These are phyloP conservation scores for Tupaia tana DNA, from an alignment of 2,113 vertebrate species.

Conservation along the genomic window DNA sequence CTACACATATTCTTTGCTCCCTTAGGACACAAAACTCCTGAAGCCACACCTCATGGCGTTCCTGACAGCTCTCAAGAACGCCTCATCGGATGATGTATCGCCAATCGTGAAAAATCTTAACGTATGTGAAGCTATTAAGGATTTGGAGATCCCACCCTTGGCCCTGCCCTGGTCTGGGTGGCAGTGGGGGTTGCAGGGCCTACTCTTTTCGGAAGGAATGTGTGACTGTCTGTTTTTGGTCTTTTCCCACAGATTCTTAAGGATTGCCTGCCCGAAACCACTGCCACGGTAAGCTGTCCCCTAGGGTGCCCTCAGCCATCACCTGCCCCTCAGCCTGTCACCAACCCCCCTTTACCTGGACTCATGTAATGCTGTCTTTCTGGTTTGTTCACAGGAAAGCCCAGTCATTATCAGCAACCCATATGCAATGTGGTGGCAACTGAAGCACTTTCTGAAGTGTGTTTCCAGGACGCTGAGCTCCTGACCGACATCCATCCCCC, in stretches of 20 bases:
- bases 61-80: rapidly evolving
- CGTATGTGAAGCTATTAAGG: conserved; percentile 29
- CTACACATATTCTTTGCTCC: neutral
- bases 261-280: rapidly evolving
- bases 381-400: neutral
- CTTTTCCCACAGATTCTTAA: conserved; percentile 32
- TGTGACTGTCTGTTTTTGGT: conserved; percentile 43
- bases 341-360: neutral
- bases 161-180: neutral
- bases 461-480: neutral
- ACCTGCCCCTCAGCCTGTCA: neutral
- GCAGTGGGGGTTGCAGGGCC: neutral
- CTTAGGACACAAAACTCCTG: rapidly evolving
- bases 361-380: neutral
- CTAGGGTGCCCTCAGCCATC: neutral
- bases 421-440: too few relatives aligned
- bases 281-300: neutral
- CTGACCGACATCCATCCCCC: rapidly evolving
- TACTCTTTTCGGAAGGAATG: neutral
- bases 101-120: neutral
- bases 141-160: neutral
- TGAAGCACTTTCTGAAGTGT: too few relatives aligned
- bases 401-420: rapidly evolving
- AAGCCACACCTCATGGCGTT: conserved; percentile 7
- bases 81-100: rapidly evolving